These are phyloP conservation scores for Chloroclysta siterata DNA, from an alignment of 2,888 invertebrate species.

Conservation along the genomic window DNA sequence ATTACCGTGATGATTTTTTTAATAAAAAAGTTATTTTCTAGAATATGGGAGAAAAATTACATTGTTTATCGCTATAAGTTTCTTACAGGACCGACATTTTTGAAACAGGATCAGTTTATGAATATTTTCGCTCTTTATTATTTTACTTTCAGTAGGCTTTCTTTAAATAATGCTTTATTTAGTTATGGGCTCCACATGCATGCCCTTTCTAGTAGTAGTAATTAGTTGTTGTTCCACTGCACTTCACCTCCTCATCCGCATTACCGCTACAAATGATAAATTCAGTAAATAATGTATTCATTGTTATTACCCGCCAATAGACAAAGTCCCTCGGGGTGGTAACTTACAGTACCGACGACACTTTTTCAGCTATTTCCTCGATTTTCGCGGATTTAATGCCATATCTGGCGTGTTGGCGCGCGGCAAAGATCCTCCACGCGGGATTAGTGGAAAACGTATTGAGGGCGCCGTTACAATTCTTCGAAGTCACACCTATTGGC, in stretches of 20 bases:
- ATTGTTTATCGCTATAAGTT: too few species aligned
- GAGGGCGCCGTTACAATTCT: constrained; percentile 89
- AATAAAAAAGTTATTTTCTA: too few species aligned
- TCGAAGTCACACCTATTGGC: constrained; percentile 91
- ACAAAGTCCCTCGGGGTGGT: constrained; percentile 12
- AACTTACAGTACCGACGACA: constrained; percentile 53
- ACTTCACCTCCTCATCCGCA: constrained; percentile 18
- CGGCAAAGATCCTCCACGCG: constrained; percentile 86
- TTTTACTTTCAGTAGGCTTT: constrained; percentile 28
- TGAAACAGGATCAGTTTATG: constrained; percentile 70
- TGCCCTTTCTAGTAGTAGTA: constrained; percentile 38
- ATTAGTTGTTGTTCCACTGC: constrained; percentile 29
- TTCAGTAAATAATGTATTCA: constrained; percentile 76
- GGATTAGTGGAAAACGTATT: constrained; percentile 86
- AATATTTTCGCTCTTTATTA: constrained; percentile 28
- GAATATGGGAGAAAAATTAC: too few species aligned
- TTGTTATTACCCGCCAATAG: constrained; percentile 52
- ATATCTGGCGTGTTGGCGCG: constrained; percentile 88
- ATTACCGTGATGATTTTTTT: too few species aligned
- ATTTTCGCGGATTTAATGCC: constrained; percentile 88
- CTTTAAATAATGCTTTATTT: constrained; percentile 21
- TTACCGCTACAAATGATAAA: constrained; percentile 17
- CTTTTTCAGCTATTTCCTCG: constrained; percentile 88
- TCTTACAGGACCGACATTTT: background rate
- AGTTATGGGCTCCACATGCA: constrained; percentile 31